Percentiles rank a stretch among this genome's conserved stretches.
phyloP scores from a whole-genome alignment of 1,140 invertebrate species.

The Polypedilum pembai region DNA sequence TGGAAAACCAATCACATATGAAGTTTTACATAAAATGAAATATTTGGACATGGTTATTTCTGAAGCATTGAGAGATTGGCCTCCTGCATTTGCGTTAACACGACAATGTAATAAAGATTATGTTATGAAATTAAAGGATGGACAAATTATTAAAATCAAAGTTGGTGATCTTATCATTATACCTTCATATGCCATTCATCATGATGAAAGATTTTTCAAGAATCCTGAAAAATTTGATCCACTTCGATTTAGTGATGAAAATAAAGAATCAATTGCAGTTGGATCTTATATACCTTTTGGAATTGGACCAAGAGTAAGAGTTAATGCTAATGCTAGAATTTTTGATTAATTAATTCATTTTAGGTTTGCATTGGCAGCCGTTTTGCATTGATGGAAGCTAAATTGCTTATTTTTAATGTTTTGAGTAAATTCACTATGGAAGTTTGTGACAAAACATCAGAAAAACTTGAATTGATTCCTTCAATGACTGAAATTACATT shows the following conservation, averaged over 20 bases:
- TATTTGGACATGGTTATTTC: conserved; percentile 49
- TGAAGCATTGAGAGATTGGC: conserved; percentile 50
- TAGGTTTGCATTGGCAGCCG: conserved; percentile 46
- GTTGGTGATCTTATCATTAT: conserved; percentile 40
- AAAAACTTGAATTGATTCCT: background rate
- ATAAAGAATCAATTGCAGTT: conserved; percentile 31
- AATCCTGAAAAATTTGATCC: conserved; percentile 59
- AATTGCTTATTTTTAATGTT: conserved; percentile 38
- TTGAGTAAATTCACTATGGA: conserved; percentile 35
- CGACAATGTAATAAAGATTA: conserved; percentile 45
- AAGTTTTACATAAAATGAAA: conserved; percentile 44
- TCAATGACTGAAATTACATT: too few species aligned
- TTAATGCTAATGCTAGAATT: background rate
- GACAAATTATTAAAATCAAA: conserved; percentile 35
- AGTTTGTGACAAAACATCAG: conserved; percentile 31
- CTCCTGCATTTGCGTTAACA: conserved; percentile 44
- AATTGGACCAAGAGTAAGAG: conserved; percentile 45
- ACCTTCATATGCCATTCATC: conserved; percentile 41
- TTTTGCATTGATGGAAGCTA: conserved; percentile 45
- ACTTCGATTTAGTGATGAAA: conserved; percentile 49
- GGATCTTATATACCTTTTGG: conserved; percentile 51
- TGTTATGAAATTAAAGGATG: conserved; percentile 37
- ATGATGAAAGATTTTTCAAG: conserved; percentile 47
- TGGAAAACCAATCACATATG: conserved; percentile 38
- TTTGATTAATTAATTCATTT: background rate